Evolutionary conservation across 2,113 vertebrate species (phyloP).

Genomic region (Neomonachus schauinslandi): DNA sequence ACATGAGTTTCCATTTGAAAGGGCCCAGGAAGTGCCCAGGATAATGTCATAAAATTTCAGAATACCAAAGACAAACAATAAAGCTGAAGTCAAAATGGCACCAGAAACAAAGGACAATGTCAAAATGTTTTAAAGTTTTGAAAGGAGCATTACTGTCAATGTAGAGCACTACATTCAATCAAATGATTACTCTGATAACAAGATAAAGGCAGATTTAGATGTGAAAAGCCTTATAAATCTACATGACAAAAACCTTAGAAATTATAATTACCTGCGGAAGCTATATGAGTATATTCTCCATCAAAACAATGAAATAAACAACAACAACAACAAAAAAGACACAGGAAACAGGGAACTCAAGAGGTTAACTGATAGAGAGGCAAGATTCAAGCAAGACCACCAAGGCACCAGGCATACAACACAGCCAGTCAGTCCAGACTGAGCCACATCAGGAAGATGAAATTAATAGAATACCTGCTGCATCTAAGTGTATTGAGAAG

Average conservation of each 20-base stretch:
- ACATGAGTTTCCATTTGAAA: background rate
- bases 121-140: background rate
- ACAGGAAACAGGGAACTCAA: background rate
- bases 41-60: conserved; percentile 10
- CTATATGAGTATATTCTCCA: background rate
- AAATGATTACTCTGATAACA: background rate
- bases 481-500: background rate
- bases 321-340: background rate
- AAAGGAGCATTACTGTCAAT: background rate
- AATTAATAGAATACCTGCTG: background rate
- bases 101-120: background rate
- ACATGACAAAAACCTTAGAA: background rate
- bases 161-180: background rate
- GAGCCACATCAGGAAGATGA: background rate
- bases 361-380: background rate
- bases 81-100: conserved; percentile 11
- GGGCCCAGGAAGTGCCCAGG: background rate
- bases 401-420: background rate
- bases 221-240: background rate
- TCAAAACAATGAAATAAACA: background rate
- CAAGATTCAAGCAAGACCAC: background rate
- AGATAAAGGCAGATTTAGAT: background rate
- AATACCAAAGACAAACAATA: background rate
- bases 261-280: background rate
- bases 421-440: background rate